A percentile compares a stretch with the other conserved stretches of the same genome.
These are phyloP conservation scores for Leptinotarsa rubiginosa DNA, from an alignment of 2,888 invertebrate species.

Conservation along the genomic window DNA sequence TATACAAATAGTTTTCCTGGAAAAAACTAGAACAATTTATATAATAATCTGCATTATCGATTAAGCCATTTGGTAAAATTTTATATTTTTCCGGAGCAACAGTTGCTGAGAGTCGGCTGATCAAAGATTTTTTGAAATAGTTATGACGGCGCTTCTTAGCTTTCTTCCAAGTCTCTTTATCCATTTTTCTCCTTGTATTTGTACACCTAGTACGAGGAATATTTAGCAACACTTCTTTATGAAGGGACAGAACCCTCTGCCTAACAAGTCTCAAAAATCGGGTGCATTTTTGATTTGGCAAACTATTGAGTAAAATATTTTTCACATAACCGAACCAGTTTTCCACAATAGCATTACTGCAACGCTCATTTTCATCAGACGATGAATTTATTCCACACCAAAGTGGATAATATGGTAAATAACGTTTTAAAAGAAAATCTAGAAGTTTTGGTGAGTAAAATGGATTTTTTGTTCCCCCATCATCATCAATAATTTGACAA, in stretches of 20 bases:
- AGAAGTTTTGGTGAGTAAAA: not conserved
- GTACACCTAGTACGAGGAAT: constrained; percentile 17
- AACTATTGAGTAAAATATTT: constrained; percentile 11
- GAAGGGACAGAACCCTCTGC: constrained; percentile 7
- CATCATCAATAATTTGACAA: not conserved
- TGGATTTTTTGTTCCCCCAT: not conserved
- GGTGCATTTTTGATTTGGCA: constrained; percentile 26
- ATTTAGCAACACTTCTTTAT: constrained; percentile 18
- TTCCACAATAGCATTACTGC: constrained; percentile 23
- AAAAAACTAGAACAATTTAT: not conserved
- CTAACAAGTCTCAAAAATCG: constrained; percentile 14
- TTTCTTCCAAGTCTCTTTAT: not conserved
- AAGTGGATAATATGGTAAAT: not conserved
- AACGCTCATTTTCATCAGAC: not conserved
- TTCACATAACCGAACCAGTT: constrained; percentile 23
- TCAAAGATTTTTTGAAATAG: not conserved
- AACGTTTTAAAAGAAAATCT: not conserved
- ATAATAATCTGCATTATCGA: not conserved
- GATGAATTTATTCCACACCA: constrained; percentile 17
- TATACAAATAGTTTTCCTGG: not conserved
- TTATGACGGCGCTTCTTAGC: not conserved
- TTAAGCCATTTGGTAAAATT: not conserved
- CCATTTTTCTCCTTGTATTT: constrained; percentile 1
- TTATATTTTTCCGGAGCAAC: not conserved
- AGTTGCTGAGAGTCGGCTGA: not conserved